These are phyloP conservation scores for Galaxias olidus DNA, from an alignment of 2,797 vertebrate genomes.

Conservation along the genomic window DNA sequence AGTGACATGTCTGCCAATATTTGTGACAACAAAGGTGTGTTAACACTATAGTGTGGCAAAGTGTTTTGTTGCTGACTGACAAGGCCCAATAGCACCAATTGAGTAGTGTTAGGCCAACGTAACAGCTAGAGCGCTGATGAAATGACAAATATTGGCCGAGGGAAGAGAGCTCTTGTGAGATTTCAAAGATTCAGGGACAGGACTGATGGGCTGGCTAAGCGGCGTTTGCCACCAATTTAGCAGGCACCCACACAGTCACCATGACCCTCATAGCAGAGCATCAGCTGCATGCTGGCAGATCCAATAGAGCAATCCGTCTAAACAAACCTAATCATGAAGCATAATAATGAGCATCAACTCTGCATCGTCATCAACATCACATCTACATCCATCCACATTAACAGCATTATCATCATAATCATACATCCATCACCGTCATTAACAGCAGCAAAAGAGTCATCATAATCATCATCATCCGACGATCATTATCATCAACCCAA, in stretches of 20 bases:
- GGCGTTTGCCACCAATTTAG: no score
- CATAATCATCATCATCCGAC: neutral
- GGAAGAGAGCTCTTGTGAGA: no score
- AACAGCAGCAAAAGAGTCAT: neutral
- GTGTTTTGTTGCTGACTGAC: neutral
- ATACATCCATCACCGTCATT: neutral
- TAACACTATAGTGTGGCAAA: neutral
- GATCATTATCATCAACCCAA: constrained; percentile 4
- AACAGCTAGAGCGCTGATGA: neutral
- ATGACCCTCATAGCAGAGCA: no score
- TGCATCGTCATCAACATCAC: neutral
- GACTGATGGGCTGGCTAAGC: no score
- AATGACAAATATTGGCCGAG: no score
- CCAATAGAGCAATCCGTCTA: no score
- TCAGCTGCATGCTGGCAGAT: no score
- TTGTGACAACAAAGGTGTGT: neutral
- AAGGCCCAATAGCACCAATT: neutral
- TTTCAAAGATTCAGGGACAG: no score
- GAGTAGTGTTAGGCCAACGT: neutral
- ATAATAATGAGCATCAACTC: no score
- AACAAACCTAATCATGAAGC: no score
- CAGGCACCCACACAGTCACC: no score
- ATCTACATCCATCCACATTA: neutral
- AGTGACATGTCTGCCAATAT: no score
- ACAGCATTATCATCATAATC: neutral